Base-by-base conservation (phyloP, 2,888 invertebrate genomes). In the Hermaeophaga mercurialis region DNA sequence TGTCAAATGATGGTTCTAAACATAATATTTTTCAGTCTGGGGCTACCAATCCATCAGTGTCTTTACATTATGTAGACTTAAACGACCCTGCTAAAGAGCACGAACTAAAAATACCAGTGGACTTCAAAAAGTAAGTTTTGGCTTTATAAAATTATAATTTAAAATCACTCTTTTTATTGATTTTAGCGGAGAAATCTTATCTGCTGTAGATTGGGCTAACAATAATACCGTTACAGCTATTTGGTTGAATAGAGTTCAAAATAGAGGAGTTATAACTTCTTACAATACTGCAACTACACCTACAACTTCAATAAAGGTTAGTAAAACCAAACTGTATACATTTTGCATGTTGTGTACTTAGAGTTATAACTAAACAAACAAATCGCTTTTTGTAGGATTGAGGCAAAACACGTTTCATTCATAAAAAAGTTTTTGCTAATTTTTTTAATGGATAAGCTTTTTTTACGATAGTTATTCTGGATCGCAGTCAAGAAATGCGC, bases 171-270 rank as follows among this genome's bases (percentile, higher is more conserved):
- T n/a, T n/a, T n/a, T n/a, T n/a, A n/a, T n/a, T n/a, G n/a, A n/a
- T n/a, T n/a, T n/a, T n/a, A n/a, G n/a, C n/a, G n/a, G n/a, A 65
- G 82, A 85, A 34, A 85, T 88, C 64, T 74, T 90, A 64, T 84
- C 87, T 45, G 80, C 85, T 0, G 88, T 94, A n/a, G 79, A 83
- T 41, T 96, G 95, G 85, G 84, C 90, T 43, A 85, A 85, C 54
- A 84, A 87, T 62, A 78, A 82, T 26, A 79, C 85, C 9, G 79
- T 95, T 9, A 83, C 87, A 6, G 84, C 94, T 9, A 85, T 91
- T 58, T 96, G 95, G 94, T 88, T 94, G 78, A 92, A 95, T 77
- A 82, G 96, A 49, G 86, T 89, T 18, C 96, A 97, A 77, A 95
- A 94, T 70, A 78, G 82, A 49, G 85, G 88, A 0, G 64, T 66